Base-by-base conservation (phyloP, 2,888 invertebrate species). In the Matsumyia berberina region DNA sequence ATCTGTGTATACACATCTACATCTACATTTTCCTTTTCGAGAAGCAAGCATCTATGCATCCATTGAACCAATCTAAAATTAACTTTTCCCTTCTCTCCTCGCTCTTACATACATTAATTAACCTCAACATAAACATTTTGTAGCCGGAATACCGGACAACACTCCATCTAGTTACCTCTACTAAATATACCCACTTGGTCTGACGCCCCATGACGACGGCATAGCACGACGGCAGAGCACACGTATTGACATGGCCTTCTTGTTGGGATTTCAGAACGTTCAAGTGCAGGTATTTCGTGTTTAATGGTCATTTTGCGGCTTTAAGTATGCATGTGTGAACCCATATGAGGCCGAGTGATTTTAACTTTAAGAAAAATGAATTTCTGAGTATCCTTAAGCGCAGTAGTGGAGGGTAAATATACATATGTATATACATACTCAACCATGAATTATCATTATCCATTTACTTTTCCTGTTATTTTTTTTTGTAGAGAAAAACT, bases 91-190 rank as follows among this genome's bases (percentile, higher is more conserved):
- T 12, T 33, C 31, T 29, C 57, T 9, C 15, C 53, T 66, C 31
- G 46, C 44, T 58, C 39, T 42, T 31, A 31, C 70, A 78, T 31
- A 31, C 70, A 78, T 58, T 72, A 72, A 78, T 82, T 82, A 82
- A 78, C 82, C 70, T 44, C 78, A 60, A 82, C 37, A 44, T 51
- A 77, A 82, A 66, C 64, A 78, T 44, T 82, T 70, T 72, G 53
- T 66, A 66, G 51, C 35, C 51, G 46, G 77, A 77, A 78, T 60
- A 72, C 66, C 53, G 51, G 17, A 51, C 62, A 70, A 58, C 72
- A 29, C 49, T 49, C 37, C 51, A 29, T 31, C 19, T 37, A 39
- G 3, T 49, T 64, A 35, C 35, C 49, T 64, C 35, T 19, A 64
- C 49, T 39, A 72, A 70, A 42, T 42, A 42, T 31, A 15, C 19